Percentiles rank a stretch among this genome's conserved stretches.
Evolutionary conservation across 1,140 invertebrate genomes (phyloP).

Genomic region (Drosophila insularis): DNA sequence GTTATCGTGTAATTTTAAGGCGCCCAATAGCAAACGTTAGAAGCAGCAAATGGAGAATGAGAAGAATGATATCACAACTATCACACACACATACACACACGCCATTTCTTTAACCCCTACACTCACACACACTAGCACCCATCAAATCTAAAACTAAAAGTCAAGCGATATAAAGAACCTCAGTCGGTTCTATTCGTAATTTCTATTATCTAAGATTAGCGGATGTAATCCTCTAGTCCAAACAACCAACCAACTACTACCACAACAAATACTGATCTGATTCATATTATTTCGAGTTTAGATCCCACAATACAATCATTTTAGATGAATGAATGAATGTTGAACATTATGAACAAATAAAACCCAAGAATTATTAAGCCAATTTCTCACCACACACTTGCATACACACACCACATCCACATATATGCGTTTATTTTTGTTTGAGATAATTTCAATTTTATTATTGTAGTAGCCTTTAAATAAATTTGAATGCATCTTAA

Average conservation of each 20-base stretch:
- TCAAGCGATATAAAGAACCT: neutral
- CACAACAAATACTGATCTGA: no score
- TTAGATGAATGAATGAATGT: neutral
- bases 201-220: neutral
- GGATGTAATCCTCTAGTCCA: constrained; percentile 4
- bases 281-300: neutral
- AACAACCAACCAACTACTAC: neutral
- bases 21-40: constrained; percentile 66
- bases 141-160: neutral
- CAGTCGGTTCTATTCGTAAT: no score
- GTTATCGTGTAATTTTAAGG: constrained; percentile 85
- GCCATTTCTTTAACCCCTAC: neutral
- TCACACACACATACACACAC: constrained; percentile 8
- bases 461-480: constrained; percentile 9
- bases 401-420: neutral
- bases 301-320: neutral
- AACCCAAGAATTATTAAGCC: neutral
- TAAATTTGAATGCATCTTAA: constrained; percentile 8
- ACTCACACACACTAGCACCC: neutral
- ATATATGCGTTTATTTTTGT: neutral
- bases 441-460: neutral
- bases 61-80: neutral
- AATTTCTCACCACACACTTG: neutral
- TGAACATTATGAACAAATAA: neutral
- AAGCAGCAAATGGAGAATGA: neutral